Percentiles rank a stretch among this genome's conserved stretches.
These are phyloP conservation scores for Trichosurus vulpecula DNA, from an alignment of 2,797 vertebrate genomes.

Conservation along the genomic window DNA sequence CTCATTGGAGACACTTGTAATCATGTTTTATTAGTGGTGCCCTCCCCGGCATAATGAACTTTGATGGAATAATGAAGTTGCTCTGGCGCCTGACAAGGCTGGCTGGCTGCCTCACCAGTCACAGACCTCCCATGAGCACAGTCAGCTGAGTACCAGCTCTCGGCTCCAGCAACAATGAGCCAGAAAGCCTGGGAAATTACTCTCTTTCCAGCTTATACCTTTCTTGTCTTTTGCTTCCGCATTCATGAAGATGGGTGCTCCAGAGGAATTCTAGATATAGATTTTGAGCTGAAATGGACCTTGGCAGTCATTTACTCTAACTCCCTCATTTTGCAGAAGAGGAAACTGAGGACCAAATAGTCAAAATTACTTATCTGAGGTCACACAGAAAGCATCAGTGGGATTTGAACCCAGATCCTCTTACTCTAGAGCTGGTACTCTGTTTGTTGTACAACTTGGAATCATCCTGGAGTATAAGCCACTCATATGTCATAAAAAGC, in stretches of 20 bases:
- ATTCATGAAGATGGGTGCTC: slow-evolving; percentile 37
- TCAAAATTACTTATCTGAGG: not conserved
- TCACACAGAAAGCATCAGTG: not conserved
- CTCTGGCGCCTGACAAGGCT: slow-evolving; percentile 84
- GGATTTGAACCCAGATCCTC: not conserved
- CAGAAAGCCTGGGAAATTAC: slow-evolving; percentile 77
- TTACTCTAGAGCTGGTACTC: not conserved
- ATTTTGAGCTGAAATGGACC: not conserved
- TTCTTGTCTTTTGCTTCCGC: slow-evolving; percentile 66
- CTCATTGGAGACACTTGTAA: slow-evolving; percentile 85
- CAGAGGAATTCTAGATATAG: slow-evolving; percentile 10
- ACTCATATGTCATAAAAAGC: not conserved
- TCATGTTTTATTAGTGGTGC: slow-evolving; percentile 85
- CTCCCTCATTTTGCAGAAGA: not conserved
- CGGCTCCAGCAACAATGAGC: slow-evolving; percentile 71
- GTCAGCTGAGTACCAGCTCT: slow-evolving; percentile 71
- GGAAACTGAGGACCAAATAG: not conserved
- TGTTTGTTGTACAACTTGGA: not conserved
- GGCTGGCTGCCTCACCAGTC: slow-evolving; percentile 79
- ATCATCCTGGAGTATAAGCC: not conserved
- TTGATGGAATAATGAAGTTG: slow-evolving; percentile 86
- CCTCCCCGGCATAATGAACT: slow-evolving; percentile 85
- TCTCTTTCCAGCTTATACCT: slow-evolving; percentile 60
- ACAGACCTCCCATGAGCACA: slow-evolving; percentile 85
- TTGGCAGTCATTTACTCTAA: not conserved